Evolutionary conservation across 1,140 invertebrate species (phyloP).

Genomic region (Ericerus pela): DNA sequence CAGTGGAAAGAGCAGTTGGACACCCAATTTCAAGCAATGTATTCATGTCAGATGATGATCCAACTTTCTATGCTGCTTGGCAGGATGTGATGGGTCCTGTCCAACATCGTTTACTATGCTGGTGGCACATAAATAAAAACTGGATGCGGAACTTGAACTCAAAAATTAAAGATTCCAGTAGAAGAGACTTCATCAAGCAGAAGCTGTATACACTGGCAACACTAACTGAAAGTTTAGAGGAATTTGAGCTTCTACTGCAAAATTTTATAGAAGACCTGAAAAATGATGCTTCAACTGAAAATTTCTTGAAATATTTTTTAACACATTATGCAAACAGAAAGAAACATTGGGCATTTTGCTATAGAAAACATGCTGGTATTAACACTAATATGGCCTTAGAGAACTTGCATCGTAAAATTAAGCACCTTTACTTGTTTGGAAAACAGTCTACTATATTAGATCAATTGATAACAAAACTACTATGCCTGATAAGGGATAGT

Average conservation of each 20-base stretch:
- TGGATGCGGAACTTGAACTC: constrained; percentile 13
- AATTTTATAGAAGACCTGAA: neutral
- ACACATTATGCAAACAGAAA: constrained; percentile 2
- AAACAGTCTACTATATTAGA: constrained; percentile 13
- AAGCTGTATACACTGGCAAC: neutral
- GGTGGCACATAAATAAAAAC: constrained; percentile 16
- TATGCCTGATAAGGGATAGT: constrained; percentile 9
- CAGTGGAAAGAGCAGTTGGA: neutral
- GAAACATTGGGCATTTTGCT: constrained; percentile 16
- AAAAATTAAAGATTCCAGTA: neutral
- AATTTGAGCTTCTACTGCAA: constrained; percentile 3
- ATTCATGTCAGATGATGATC: constrained; percentile 18
- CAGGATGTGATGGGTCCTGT: constrained; percentile 7
- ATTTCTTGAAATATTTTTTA: constrained; percentile 10
- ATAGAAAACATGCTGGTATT: constrained; percentile 1
- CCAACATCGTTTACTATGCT: constrained; percentile 5
- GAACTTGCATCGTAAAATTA: constrained; percentile 13
- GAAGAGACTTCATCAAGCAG: neutral
- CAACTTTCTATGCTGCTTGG: constrained; percentile 17
- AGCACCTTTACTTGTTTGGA: constrained; percentile 15
- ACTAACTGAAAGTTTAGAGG: neutral
- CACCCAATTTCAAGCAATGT: neutral
- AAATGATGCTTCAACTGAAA: neutral
- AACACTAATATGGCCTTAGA: constrained; percentile 17
- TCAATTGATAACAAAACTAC: constrained; percentile 12